These are phyloP conservation scores for Pachliopta kotzebuea DNA, from an alignment of 2,888 invertebrate species.

Conservation along the genomic window DNA sequence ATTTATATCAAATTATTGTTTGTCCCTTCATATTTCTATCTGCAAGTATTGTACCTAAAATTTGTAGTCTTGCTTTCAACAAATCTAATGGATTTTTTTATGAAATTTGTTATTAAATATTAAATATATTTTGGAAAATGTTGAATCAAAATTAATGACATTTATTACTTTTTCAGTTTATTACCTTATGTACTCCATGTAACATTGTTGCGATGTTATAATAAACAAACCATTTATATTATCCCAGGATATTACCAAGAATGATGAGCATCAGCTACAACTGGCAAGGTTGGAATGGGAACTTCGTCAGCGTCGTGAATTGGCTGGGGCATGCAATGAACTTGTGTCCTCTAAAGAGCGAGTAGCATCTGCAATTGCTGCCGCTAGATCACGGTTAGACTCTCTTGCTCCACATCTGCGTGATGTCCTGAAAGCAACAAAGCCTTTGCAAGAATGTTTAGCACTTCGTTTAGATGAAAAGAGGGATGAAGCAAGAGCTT, in stretches of 20 bases:
- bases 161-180: too few species aligned
- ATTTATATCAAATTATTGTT: too few species aligned
- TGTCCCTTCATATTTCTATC: too few species aligned
- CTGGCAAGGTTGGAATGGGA: conserved; percentile 96
- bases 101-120: too few species aligned
- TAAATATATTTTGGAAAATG: too few species aligned
- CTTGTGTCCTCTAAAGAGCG: conserved; percentile 88
- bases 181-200: too few species aligned
- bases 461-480: conserved; percentile 90
- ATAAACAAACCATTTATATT: neutral
- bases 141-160: too few species aligned
- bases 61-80: too few species aligned
- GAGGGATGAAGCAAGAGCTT: conserved; percentile 87
- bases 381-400: conserved; percentile 87
- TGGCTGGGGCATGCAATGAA: conserved; percentile 88
- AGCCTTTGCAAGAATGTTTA: conserved; percentile 93
- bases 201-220: neutral
- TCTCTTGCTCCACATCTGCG: conserved; percentile 89
- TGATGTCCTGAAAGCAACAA: conserved; percentile 84
- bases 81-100: too few species aligned
- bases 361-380: conserved; percentile 87
- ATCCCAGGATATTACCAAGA: conserved; percentile 83
- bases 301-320: conserved; percentile 90
- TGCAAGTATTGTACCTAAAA: too few species aligned
- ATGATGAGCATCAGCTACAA: conserved; percentile 88